These are phyloP conservation scores for Bombus polaris DNA, from an alignment of 1,140 invertebrate genomes.

Conservation along the genomic window DNA sequence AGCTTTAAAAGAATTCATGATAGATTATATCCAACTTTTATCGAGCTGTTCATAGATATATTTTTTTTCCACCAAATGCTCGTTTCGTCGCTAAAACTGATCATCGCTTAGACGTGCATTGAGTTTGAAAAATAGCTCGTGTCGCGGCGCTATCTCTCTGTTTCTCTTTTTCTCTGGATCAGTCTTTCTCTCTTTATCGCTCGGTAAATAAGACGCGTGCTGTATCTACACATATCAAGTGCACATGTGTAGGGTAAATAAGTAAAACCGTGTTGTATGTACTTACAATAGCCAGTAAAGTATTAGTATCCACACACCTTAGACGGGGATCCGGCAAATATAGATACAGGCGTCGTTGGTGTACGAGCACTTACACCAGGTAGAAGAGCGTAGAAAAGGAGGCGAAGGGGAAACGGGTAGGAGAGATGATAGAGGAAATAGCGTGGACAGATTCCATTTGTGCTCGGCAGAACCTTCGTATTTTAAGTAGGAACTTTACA, in stretches of 20 bases:
- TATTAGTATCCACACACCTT: conserved; percentile 26
- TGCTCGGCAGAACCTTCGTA: conserved; percentile 27
- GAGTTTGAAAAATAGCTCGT: conserved; percentile 49
- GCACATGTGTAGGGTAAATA: conserved; percentile 47
- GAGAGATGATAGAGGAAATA: conserved; percentile 54
- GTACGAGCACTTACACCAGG: conserved; percentile 31
- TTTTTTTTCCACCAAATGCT: conserved; percentile 4
- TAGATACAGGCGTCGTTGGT: conserved; percentile 26
- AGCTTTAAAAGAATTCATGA: neutral
- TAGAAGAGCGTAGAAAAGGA: conserved; percentile 34
- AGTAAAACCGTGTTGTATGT: conserved; percentile 37
- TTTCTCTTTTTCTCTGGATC: conserved; percentile 20
- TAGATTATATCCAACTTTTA: neutral
- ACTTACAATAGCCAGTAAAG: neutral
- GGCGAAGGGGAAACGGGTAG: conserved; percentile 44
- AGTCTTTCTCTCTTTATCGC: neutral
- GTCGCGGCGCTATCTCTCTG: conserved; percentile 24
- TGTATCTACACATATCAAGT: conserved; percentile 35
- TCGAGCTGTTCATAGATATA: neutral
- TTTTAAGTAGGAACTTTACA: conserved; percentile 12
- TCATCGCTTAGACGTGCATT: conserved; percentile 11
- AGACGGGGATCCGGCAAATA: conserved; percentile 33
- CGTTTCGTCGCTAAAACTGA: conserved; percentile 15
- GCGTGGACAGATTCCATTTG: conserved; percentile 55
- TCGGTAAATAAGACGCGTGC: conserved; percentile 55